Conservation (phyloP, 2,888 invertebrate genomes). For the Lithosia quadra region DNA sequence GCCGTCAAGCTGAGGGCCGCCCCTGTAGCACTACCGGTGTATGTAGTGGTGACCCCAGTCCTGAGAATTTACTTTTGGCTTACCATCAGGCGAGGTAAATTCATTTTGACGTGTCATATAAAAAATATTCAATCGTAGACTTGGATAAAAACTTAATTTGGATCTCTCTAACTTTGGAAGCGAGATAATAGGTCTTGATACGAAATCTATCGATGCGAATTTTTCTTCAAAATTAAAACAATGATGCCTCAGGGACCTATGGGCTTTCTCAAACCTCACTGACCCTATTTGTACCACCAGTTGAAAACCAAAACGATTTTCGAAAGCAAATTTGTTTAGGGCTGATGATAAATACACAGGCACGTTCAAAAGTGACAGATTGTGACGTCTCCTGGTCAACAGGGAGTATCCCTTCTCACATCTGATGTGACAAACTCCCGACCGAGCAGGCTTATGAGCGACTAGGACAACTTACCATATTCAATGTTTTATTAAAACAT, state of each 20-base stretch:
- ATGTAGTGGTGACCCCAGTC: too few species aligned
- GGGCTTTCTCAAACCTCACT: not conserved
- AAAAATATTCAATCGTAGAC: too few species aligned
- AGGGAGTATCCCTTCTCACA: conserved; percentile 27
- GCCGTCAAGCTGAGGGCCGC: too few species aligned
- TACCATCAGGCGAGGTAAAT: too few species aligned
- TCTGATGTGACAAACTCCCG: conserved; percentile 24
- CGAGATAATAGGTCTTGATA: too few species aligned
- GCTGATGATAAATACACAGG: conserved; percentile 22
- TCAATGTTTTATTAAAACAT: conserved; percentile 24
- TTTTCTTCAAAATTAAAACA: too few species aligned
- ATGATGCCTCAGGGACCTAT: not conserved
- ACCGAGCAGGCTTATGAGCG: conserved; percentile 19
- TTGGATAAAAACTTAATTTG: too few species aligned
- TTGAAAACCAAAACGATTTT: conserved; percentile 25
- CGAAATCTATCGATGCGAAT: too few species aligned
- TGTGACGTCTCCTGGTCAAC: conserved; percentile 28
- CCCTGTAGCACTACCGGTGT: too few species aligned
- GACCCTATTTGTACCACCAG: conserved; percentile 10
- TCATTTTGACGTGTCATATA: too few species aligned
- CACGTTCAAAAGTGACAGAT: conserved; percentile 25
- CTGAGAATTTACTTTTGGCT: too few species aligned
- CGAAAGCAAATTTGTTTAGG: conserved; percentile 24
- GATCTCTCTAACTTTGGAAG: too few species aligned
- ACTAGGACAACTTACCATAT: conserved; percentile 18